Conservation (phyloP, 2,113 vertebrate genomes). For the Malurus elegans region DNA sequence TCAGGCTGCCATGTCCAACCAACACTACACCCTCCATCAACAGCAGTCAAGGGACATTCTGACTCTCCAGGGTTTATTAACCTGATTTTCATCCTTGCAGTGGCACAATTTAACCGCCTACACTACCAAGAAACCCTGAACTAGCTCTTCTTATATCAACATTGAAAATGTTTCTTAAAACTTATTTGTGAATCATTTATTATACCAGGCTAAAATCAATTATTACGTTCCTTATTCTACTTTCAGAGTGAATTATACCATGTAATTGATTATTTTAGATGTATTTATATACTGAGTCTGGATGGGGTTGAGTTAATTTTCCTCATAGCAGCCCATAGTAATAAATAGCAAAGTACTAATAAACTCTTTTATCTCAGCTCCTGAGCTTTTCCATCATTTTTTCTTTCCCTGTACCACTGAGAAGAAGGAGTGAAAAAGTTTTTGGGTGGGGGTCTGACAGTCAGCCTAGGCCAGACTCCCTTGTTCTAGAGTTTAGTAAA, state of each 20-base stretch:
- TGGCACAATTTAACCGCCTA: not conserved
- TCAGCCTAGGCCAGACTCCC: not conserved
- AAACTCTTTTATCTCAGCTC: not conserved
- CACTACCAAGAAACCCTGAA: not conserved
- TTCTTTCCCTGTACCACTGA: not conserved
- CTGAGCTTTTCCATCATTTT: rapidly evolving
- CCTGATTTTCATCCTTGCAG: not conserved
- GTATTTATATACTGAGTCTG: not conserved
- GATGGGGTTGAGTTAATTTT: not conserved
- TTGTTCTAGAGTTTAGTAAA: not conserved
- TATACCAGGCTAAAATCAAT: not conserved
- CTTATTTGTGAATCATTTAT: not conserved
- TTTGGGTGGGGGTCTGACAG: not conserved
- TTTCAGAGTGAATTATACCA: not conserved
- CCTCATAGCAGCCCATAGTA: not conserved
- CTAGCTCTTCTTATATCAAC: not conserved
- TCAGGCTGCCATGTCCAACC: not conserved
- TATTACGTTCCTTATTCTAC: not conserved
- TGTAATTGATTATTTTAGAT: not conserved
- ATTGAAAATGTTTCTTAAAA: not conserved
- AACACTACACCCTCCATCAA: not conserved
- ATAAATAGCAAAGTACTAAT: not conserved
- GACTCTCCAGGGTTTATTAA: not conserved
- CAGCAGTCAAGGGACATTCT: not conserved
- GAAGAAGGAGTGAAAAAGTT: not conserved